These are phyloP conservation scores for Amblyopsis hoosieri DNA, from an alignment of 2,797 vertebrate genomes.

Conservation along the genomic window DNA sequence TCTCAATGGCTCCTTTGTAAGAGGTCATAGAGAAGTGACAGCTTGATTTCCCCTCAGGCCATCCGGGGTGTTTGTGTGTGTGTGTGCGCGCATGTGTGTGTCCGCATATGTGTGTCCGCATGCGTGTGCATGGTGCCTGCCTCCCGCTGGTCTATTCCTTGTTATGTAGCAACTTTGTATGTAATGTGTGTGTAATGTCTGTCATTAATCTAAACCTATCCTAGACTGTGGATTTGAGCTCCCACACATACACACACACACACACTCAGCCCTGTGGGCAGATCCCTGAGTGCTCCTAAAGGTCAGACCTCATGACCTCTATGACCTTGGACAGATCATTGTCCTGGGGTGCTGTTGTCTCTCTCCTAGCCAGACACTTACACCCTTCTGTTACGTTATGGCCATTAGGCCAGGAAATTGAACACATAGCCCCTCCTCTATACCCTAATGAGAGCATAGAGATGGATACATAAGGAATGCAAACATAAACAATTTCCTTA, in stretches of 20 bases:
- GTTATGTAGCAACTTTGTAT: conserved; percentile 22
- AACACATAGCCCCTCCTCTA: conserved; percentile 48
- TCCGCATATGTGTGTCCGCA: conserved; percentile 1
- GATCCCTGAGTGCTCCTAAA: conserved; percentile 34
- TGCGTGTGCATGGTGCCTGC: conserved; percentile 13
- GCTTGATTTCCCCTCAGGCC: conserved; percentile 68
- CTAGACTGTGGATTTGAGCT: not conserved
- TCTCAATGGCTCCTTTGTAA: conserved; percentile 76
- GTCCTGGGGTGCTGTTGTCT: conserved; percentile 49
- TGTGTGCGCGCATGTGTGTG: conserved; percentile 8
- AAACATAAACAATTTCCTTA: conserved; percentile 4
- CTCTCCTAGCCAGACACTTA: not conserved
- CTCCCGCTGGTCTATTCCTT: conserved; percentile 49
- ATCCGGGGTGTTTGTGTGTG: conserved; percentile 35
- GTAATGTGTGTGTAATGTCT: not conserved
- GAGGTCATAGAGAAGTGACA: conserved; percentile 68
- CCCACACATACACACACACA: not conserved
- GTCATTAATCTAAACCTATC: conserved; percentile 52
- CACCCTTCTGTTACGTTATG: conserved; percentile 22
- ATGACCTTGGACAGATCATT: conserved; percentile 40
- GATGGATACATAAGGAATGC: not conserved
- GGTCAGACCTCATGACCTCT: conserved; percentile 56
- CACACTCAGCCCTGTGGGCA: conserved; percentile 51
- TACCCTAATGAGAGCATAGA: conserved; percentile 20
- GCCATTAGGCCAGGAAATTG: conserved; percentile 65